phyloP scores from a whole-genome alignment of 2,888 invertebrate genomes.

The Archips xylosteana region DNA sequence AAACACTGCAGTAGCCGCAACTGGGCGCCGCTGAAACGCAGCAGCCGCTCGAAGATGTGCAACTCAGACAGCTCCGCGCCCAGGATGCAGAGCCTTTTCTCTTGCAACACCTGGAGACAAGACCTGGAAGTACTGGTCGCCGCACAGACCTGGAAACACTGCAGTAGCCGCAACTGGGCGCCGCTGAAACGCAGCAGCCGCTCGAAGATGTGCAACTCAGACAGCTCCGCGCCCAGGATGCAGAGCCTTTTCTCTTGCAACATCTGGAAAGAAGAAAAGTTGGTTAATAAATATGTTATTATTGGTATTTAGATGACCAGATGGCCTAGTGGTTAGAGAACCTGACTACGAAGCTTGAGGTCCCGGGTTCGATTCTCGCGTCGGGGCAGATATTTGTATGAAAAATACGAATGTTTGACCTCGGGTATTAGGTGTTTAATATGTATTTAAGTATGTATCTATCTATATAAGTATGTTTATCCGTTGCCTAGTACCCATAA shows the following conservation, averaged over 20 bases:
- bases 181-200: conserved; percentile 89
- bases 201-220: conserved; percentile 89
- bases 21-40: conserved; percentile 88
- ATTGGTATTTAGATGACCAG: too few species aligned
- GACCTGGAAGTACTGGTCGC: not conserved
- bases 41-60: conserved; percentile 88
- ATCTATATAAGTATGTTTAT: too few species aligned
- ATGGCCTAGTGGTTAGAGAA: too few species aligned
- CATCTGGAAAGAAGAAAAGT: conserved; percentile 83
- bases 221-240: conserved; percentile 88
- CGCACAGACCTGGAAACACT: conserved; percentile 88
- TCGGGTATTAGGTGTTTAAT: too few species aligned
- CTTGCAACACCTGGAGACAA: not conserved
- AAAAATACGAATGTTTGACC: too few species aligned
- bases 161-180: conserved; percentile 88
- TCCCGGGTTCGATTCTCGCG: too few species aligned
- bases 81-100: conserved; percentile 88
- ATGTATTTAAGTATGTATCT: too few species aligned
- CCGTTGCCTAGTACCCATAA: too few species aligned
- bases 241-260: conserved; percentile 89
- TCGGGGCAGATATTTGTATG: too few species aligned
- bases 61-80: conserved; percentile 89
- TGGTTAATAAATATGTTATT: not conserved
- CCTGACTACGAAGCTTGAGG: too few species aligned
- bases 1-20: conserved; percentile 89